Evolutionary conservation across 2,797 vertebrate species (phyloP), one percentile per base, ranked within the genome.

Genomic region (Clamator glandarius): DNA sequence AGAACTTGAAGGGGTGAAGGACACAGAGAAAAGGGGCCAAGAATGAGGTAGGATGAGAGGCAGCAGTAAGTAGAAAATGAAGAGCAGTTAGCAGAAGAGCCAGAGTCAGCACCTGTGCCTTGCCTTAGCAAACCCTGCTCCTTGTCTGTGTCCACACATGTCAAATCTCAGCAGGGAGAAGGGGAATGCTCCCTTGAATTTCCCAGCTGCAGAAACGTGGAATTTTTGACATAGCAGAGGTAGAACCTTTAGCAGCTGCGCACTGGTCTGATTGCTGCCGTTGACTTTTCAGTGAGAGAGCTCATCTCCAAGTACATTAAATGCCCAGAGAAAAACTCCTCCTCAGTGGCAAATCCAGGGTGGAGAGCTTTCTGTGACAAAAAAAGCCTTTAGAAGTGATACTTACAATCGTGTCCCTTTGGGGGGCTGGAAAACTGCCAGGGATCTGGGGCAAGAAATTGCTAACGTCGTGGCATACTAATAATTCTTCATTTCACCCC

Each of bases 111-210:
- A 76, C 91, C 87, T 89, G 79, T 95, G 92, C 74, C 84, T 93
- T 94, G 95, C 91, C 95, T 95, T 95, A 96, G 93, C 93, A 96
- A 96, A 95, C 92, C 92, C 64, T 3, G 2, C 87, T 96, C 92
- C 91, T 92, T 25, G 77, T 88, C 83, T 96, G 67, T 96, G 95
- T 96, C 92, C 95, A 96, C 95, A 97, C 95, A 94, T 87, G 93
- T 92, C 94, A 96, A 88, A 96, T 62, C 90, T 93, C 83, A 2
- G 79, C 73, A 46, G 87, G 67, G 80, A 89, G 92, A 94, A 94
- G 63, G 82, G 48, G 52, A 96, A 94, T n/a, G 67, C 63, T 96
- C 77, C 74, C 70, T 91, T 76, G 23, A 89, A 41, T 91, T 76
- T 90, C 70, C 52, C 70, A 76, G 63, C 74, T 93, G 91, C 70